A percentile compares a stretch with the other conserved stretches of the same genome.
Conservation (phyloP, 2,888 invertebrate genomes). For the Hirtodrosophila confusa region DNA sequence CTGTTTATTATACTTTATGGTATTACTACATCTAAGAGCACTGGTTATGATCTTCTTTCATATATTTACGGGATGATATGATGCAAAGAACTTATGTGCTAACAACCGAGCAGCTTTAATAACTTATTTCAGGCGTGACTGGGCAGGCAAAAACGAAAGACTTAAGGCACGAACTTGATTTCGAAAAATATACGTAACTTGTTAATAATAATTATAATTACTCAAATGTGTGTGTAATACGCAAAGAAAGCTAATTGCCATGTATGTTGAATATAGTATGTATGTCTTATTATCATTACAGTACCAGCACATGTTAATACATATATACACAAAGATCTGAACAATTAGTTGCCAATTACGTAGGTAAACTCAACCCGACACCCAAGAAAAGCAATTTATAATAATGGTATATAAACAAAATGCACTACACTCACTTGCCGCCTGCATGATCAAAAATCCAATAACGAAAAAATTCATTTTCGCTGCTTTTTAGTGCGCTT, state of each 20-base stretch:
- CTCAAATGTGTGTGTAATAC: constrained; percentile 3
- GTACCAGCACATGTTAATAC: constrained; percentile 1
- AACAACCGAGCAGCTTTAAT: constrained; percentile 20
- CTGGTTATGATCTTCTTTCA: constrained; percentile 11
- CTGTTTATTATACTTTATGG: constrained; percentile 20
- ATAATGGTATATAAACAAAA: constrained; percentile 19
- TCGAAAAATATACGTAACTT: background rate
- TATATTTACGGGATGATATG: constrained; percentile 10
- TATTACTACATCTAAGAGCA: constrained; percentile 11
- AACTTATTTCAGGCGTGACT: constrained; percentile 32
- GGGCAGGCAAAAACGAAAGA: constrained; percentile 45
- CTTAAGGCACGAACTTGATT: constrained; percentile 61
- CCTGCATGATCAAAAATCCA: constrained; percentile 82
- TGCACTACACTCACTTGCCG: constrained; percentile 77
- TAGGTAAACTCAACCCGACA: constrained; percentile 20
- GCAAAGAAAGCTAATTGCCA: background rate
- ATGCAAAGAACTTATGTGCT: constrained; percentile 49
- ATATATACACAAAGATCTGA: constrained; percentile 1
- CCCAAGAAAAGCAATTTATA: constrained; percentile 33
- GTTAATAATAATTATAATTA: background rate
- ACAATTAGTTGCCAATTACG: constrained; percentile 8
- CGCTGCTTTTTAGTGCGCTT: constrained; percentile 19
- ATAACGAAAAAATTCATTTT: constrained; percentile 82
- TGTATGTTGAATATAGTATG: background rate
- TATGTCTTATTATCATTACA: constrained; percentile 23